These are phyloP conservation scores for Decapterus maruadsi DNA, from an alignment of 2,797 vertebrate species.

Conservation along the genomic window DNA sequence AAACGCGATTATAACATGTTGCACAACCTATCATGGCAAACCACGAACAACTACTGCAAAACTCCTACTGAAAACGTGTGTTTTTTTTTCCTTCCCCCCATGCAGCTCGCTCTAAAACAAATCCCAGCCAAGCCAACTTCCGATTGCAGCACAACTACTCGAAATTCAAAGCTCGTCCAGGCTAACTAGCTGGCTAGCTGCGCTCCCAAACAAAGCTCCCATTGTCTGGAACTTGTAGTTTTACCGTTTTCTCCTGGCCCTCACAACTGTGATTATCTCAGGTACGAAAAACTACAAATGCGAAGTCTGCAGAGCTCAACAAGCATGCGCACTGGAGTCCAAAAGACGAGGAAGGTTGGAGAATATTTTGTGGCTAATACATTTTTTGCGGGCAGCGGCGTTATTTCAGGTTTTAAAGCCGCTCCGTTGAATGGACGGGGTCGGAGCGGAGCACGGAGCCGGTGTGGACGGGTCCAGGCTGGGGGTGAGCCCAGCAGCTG, in stretches of 20 bases:
- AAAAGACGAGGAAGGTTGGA: conserved; percentile 63
- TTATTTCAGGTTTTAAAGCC: neutral
- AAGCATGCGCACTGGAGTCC: conserved; percentile 74
- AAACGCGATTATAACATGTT: conserved; percentile 60
- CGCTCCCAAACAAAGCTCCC: conserved; percentile 79
- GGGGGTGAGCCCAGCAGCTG: neutral
- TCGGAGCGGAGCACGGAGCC: neutral
- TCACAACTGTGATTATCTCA: conserved; percentile 67
- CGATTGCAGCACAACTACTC: conserved; percentile 78
- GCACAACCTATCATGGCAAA: conserved; percentile 34
- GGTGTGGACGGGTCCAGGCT: neutral
- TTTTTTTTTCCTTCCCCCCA: too few relatives aligned
- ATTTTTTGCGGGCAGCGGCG: conserved; percentile 35
- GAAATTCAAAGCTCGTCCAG: conserved; percentile 80
- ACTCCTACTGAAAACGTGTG: neutral
- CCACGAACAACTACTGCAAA: conserved; percentile 14
- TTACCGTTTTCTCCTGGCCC: conserved; percentile 64
- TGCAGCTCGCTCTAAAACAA: conserved; percentile 38
- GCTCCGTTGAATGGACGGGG: conserved; percentile 12
- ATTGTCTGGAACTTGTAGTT: conserved; percentile 87
- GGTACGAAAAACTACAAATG: conserved; percentile 82
- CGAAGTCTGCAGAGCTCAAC: conserved; percentile 47
- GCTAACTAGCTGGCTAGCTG: conserved; percentile 74
- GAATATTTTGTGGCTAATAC: conserved; percentile 66
- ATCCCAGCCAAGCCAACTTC: conserved; percentile 73